These are phyloP conservation scores for Scaptomyza graminum DNA, from an alignment of 1,140 invertebrate genomes.

Conservation along the genomic window DNA sequence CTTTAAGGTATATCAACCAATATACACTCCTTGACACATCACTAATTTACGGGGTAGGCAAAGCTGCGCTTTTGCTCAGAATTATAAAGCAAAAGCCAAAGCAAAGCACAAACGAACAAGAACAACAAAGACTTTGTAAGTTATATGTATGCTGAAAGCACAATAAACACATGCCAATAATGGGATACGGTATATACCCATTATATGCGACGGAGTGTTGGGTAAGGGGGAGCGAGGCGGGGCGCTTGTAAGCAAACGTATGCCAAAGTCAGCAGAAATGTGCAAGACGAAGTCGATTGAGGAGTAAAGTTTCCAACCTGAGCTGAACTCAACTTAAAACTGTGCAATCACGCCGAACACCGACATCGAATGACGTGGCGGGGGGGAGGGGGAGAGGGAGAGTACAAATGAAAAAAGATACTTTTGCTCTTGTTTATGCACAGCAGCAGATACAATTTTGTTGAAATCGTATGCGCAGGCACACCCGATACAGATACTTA, in stretches of 20 bases:
- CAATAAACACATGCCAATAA: conserved; percentile 42
- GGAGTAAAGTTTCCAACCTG: conserved; percentile 48
- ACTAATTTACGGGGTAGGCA: conserved; percentile 8
- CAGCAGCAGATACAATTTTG: conserved; percentile 62
- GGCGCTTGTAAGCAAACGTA: background rate
- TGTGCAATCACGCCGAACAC: conserved; percentile 66
- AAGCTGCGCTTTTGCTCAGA: conserved; percentile 54
- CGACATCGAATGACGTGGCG: too few relatives aligned
- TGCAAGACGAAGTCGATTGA: conserved; percentile 32
- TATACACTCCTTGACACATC: background rate
- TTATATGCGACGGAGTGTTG: too few relatives aligned
- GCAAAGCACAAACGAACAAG: conserved; percentile 49
- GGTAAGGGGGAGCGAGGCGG: background rate
- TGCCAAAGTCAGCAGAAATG: conserved; percentile 33
- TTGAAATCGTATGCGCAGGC: conserved; percentile 38
- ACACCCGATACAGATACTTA: conserved; percentile 32
- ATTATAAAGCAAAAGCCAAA: conserved; percentile 62
- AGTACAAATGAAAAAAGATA: conserved; percentile 50
- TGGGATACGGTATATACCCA: background rate
- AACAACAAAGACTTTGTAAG: conserved; percentile 71
- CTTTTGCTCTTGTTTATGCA: conserved; percentile 70
- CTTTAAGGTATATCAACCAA: too few relatives aligned
- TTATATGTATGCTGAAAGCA: conserved; percentile 73
- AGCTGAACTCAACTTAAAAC: conserved; percentile 43
- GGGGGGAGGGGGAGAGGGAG: too few relatives aligned